Percentiles rank a stretch among this genome's conserved stretches.
Evolutionary conservation across 2,888 invertebrate species (phyloP).

Genomic region (Polymixis flavicincta): DNA sequence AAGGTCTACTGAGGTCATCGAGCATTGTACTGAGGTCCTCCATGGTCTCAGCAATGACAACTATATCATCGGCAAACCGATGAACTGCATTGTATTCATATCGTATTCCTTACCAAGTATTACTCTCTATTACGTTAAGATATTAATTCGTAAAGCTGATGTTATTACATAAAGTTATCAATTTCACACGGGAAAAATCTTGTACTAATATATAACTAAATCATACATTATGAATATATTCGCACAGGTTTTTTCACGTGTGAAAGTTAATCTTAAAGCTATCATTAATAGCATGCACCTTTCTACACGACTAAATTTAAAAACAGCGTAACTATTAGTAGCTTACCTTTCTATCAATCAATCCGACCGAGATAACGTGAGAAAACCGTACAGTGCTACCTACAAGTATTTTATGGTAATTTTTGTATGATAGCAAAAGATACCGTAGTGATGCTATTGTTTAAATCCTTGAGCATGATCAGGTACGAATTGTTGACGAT

Average conservation of each 20-base stretch:
- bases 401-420: conserved; percentile 1
- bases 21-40: too few relatives aligned
- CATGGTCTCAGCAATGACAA: too few relatives aligned
- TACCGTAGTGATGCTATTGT: background rate
- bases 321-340: conserved; percentile 41
- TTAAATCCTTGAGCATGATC: background rate
- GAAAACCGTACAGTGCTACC: conserved; percentile 5
- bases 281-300: conserved; percentile 43
- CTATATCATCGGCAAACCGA: too few relatives aligned
- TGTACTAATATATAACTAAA: background rate
- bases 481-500: background rate
- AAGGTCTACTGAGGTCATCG: too few relatives aligned
- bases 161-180: background rate
- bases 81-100: too few relatives aligned
- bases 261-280: conserved; percentile 47
- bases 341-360: conserved; percentile 43
- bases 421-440: background rate
- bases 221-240: conserved; percentile 12
- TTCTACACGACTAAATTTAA: conserved; percentile 50
- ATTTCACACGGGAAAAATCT: conserved; percentile 3
- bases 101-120: background rate
- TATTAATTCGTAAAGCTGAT: too few relatives aligned
- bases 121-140: background rate
- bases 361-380: conserved; percentile 27
- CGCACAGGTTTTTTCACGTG: conserved; percentile 24